phyloP scores from a whole-genome alignment of 2,888 invertebrate genomes.

The Lumbricus terrestris region DNA sequence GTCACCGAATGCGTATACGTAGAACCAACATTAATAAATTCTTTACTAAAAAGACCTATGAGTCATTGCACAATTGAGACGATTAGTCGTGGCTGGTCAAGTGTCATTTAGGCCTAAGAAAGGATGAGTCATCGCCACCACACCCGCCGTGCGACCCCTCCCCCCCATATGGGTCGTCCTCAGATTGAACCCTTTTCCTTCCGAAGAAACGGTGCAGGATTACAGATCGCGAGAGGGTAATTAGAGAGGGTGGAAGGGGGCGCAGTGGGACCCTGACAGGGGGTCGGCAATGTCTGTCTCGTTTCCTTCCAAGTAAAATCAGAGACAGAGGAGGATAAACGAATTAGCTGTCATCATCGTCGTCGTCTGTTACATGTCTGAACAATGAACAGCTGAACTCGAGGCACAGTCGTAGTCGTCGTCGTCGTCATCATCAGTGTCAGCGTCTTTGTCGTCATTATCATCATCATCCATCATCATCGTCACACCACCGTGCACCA shows the following conservation, averaged over 20 bases:
- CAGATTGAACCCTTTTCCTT: neutral
- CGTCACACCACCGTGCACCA: neutral
- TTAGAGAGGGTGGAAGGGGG: neutral
- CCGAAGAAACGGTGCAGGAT: neutral
- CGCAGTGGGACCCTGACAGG: neutral
- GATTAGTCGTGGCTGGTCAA: neutral
- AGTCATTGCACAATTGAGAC: neutral
- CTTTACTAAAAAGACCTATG: neutral
- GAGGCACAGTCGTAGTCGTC: neutral
- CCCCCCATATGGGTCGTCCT: neutral
- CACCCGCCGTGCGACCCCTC: neutral
- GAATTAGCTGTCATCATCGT: neutral
- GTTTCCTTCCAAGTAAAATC: neutral
- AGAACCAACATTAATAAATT: neutral
- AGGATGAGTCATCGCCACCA: neutral
- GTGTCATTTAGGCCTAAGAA: neutral
- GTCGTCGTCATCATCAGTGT: constrained; percentile 7
- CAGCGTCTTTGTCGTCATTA: neutral
- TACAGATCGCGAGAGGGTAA: neutral
- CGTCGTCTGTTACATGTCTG: neutral
- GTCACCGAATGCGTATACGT: too few species aligned
- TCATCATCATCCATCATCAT: neutral
- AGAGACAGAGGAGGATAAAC: neutral
- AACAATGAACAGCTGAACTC: neutral
- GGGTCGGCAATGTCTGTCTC: neutral